Base-by-base conservation (phyloP, 35 echinoderm and acorn worm genomes). In the Apostichopus japonicus region DNA sequence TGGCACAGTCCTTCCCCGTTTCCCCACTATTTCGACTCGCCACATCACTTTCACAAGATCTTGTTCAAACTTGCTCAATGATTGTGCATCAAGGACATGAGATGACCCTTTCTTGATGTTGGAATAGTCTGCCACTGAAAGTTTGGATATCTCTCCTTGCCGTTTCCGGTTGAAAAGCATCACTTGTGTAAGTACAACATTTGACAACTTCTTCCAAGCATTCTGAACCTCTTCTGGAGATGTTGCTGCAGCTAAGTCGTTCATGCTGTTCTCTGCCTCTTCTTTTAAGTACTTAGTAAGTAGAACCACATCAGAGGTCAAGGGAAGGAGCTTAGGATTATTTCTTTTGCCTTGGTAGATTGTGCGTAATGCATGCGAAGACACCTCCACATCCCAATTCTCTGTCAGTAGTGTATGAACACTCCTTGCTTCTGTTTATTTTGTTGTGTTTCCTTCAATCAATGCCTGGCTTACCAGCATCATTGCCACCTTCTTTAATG, bases 271-370 rank as follows among this genome's bases (percentile, higher is more conserved):
- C 71, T 89, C 86, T 23, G 17, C 24, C 25, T 83, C 23, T 57
- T 61, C 51, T 77, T 92, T 94, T 27, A 96, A 82, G 72, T 96
- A 62, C 77, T 13, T 79, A 56, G 92, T 94, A 17, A 96, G 89
- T 65, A 92, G 87, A 9, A 94, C 90, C 16, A 96, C 90, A 90
- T 96, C 95, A 24, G 67, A 21, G 89, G 95, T 96, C n/a, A 96
- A 52, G 56, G 95, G 95, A 56, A 96, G 24, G 22, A 79, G 83
- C 16, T 92, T 96, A 23, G 90, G 90, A 92, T 94, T 94, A 63
- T 96, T 94, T 71, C 93, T 79, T 51, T 94, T 96, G 5, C 84
- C 91, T 24, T 96, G 90, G 86, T 94, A 77, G 27, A 96, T 78
- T 61, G 95, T 96, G 23, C 90, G 53, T 84, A 94, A 65, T 72